Evolutionary conservation across 2,888 invertebrate genomes (phyloP).

Genomic region (Conchocele bisecta): DNA sequence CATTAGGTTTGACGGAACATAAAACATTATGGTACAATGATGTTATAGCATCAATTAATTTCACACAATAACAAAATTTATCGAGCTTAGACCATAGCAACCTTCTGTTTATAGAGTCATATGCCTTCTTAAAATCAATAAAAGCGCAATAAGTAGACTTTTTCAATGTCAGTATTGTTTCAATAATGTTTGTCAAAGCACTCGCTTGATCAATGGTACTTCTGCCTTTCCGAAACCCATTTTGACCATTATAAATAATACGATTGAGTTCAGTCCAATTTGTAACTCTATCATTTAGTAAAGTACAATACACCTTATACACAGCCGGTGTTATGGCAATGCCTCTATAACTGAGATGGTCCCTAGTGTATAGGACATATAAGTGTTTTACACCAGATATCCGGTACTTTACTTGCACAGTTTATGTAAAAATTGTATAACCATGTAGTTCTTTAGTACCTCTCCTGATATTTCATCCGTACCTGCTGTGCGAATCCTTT

Average conservation of each 20-base stretch:
- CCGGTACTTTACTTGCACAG: too few relatives aligned
- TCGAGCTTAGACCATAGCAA: not conserved
- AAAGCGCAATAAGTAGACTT: not conserved
- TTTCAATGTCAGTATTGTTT: not conserved
- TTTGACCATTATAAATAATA: constrained; percentile 1
- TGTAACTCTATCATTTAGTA: constrained; percentile 2
- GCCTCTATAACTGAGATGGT: constrained; percentile 18
- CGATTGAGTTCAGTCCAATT: too few relatives aligned
- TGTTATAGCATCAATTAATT: not conserved
- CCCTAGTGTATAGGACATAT: too few relatives aligned
- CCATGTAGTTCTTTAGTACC: constrained; percentile 4
- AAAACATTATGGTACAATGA: not conserved
- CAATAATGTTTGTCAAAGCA: not conserved
- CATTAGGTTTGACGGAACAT: not conserved
- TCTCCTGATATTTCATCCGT: constrained; percentile 8
- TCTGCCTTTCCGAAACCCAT: not conserved
- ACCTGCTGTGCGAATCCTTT: constrained; percentile 6
- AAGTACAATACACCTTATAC: constrained; percentile 18
- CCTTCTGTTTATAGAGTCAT: not conserved
- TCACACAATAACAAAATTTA: not conserved
- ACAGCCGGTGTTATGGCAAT: constrained; percentile 10
- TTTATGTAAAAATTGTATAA: constrained; percentile 10
- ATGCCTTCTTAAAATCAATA: constrained; percentile 1
- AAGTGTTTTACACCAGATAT: too few relatives aligned
- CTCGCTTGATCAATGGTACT: not conserved